phyloP scores from a whole-genome alignment of 2,113 vertebrate species.

The Gymnorhina tibicen region DNA sequence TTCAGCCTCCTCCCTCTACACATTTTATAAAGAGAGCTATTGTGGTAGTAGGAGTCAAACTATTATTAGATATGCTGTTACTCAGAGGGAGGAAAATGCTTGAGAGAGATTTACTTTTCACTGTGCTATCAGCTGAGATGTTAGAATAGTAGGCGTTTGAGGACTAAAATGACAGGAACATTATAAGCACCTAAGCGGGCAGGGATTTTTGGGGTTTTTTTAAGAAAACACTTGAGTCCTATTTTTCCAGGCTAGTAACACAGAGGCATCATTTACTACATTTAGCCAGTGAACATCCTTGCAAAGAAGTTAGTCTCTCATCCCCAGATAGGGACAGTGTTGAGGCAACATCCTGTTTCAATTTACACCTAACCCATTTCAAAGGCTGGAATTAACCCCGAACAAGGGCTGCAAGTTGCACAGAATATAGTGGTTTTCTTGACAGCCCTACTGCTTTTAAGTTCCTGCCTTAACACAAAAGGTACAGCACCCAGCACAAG shows the following conservation, averaged over 20 bases:
- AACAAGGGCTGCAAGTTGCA: neutral
- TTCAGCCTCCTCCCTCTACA: neutral
- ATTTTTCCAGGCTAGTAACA: neutral
- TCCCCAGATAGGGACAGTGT: neutral
- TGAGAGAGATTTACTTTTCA: slow-evolving; percentile 43
- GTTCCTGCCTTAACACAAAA: neutral
- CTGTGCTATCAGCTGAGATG: slow-evolving; percentile 29
- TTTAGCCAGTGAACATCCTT: neutral
- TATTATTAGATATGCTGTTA: slow-evolving; percentile 61
- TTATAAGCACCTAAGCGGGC: neutral
- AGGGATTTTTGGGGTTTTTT: neutral
- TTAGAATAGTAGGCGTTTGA: slow-evolving; percentile 49
- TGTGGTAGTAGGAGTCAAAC: slow-evolving; percentile 29
- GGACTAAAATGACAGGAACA: slow-evolving; percentile 53
- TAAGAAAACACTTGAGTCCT: neutral
- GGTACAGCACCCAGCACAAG: neutral
- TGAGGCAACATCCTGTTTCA: neutral
- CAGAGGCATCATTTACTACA: neutral
- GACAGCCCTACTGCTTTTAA: neutral
- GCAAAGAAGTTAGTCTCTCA: neutral
- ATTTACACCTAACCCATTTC: neutral
- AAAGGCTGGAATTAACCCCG: neutral
- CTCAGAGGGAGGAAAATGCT: slow-evolving; percentile 38
- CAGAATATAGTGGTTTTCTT: neutral
- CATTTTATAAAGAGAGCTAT: neutral